Evolutionary conservation across 2,888 invertebrate species (phyloP), one percentile per base, ranked within the genome.

Genomic region (Piscicola geometra): DNA sequence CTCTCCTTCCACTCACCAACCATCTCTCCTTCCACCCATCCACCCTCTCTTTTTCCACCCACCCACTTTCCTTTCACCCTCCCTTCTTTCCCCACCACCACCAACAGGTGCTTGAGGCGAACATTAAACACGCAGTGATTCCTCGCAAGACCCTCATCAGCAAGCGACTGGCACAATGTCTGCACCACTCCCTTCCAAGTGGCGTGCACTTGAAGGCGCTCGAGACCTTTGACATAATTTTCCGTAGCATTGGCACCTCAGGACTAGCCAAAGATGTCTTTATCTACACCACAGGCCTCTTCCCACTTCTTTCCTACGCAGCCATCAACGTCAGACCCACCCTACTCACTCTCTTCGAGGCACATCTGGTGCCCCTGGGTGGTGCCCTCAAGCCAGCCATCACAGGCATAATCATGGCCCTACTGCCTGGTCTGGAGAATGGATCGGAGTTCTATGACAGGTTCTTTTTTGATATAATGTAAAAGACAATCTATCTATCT

Each of bases 141-240:
- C 94, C 94, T 9, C 88, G 93, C 79, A 88, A 92, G 80, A 91
- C 93, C 80, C 92, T 92, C 82, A 92, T 94, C 79, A 92, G 93
- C 71, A 95, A 94, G 87, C 89, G 94, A 78, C 87, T 95, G 79
- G 92, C 94, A 69, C 94, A 94, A 88, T 95, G 94, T 84, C 91
- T 94, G 89, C 94, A 95, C 87, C 94, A 94, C 50, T 92, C 92
- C 28, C 87, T 94, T 79, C 94, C 94, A 32, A 91, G 92, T 75
- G 94, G 94, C 50, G 94, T 94, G 35, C 94, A 94, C 86, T 86
- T 94, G 78, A 94, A 93, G 86, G 93, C 93, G 32, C 86, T 94
- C 80, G 94, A 94, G 87, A 93, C 93, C 0, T 94, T 94, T 85
- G 92, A 92, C 83, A 91, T 92, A 80, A 92, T 94, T 83, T 94